Evolutionary conservation across 35 echinoderm and acorn worm genomes (phyloP).

Genomic region (Patiria miniata): DNA sequence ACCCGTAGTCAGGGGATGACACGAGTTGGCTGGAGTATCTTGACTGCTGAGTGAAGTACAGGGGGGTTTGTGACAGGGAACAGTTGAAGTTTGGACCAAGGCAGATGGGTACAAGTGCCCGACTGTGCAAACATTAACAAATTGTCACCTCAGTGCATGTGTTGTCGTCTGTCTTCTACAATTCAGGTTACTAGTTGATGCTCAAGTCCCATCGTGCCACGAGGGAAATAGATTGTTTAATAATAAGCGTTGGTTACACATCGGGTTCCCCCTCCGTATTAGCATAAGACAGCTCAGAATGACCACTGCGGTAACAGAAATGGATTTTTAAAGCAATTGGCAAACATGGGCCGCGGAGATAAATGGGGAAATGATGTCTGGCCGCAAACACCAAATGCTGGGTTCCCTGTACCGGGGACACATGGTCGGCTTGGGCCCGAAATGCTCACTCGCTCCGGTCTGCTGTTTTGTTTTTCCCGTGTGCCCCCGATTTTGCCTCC

Average conservation of each 20-base stretch:
- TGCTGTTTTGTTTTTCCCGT: too few species aligned
- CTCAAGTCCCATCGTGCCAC: neutral
- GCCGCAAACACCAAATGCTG: too few species aligned
- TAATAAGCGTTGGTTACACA: neutral
- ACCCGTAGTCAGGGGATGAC: neutral
- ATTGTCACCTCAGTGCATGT: neutral
- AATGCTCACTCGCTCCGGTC: too few species aligned
- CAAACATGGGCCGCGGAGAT: neutral
- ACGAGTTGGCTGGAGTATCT: neutral
- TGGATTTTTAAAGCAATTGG: neutral
- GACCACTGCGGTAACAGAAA: neutral
- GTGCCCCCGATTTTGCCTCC: too few species aligned
- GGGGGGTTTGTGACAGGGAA: neutral
- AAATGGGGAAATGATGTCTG: slow-evolving; percentile 3
- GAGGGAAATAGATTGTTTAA: slow-evolving; percentile 16
- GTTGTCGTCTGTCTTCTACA: neutral
- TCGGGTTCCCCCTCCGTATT: neutral
- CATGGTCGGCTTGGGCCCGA: too few species aligned
- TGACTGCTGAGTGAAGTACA: neutral
- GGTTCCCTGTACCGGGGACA: too few species aligned
- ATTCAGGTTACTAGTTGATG: slow-evolving; percentile 13
- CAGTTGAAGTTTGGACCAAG: slow-evolving; percentile 17
- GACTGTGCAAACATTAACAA: neutral
- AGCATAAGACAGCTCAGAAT: neutral
- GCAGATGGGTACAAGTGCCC: neutral